These are phyloP conservation scores for Julus scanicus DNA, from an alignment of 2,888 invertebrate species.

Conservation along the genomic window DNA sequence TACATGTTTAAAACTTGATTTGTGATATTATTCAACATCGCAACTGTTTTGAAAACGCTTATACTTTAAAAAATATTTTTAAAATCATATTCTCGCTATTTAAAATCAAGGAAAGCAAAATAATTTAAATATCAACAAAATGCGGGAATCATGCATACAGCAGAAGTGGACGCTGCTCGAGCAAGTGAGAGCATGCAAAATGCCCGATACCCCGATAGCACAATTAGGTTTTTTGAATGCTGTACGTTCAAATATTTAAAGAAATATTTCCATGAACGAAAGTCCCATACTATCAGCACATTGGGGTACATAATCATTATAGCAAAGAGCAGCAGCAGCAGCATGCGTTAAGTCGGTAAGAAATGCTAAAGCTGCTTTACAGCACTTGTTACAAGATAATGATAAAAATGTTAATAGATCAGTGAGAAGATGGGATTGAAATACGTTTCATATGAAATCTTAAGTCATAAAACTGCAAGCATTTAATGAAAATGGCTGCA, in stretches of 20 bases:
- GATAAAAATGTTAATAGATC: slow-evolving; percentile 1
- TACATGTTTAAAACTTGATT: too few relatives aligned
- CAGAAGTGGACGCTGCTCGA: not conserved
- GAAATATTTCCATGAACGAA: not conserved
- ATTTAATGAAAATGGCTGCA: not conserved
- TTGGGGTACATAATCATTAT: not conserved
- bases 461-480: not conserved
- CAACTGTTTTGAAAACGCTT: too few relatives aligned
- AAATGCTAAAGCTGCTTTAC: not conserved
- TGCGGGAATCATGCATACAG: slow-evolving; percentile 18
- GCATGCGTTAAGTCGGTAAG: not conserved
- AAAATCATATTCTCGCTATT: too few relatives aligned
- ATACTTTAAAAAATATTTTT: too few relatives aligned
- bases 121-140: not conserved
- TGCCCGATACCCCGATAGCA: not conserved
- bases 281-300: not conserved
- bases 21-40: too few relatives aligned
- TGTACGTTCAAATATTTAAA: too few relatives aligned
- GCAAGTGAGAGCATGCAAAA: slow-evolving; percentile 25
- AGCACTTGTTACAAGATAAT: not conserved
- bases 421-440: not conserved
- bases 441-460: not conserved
- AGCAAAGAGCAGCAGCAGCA: slow-evolving; percentile 14
- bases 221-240: not conserved
- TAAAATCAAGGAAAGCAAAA: not conserved